Evolutionary conservation across 2,113 vertebrate genomes (phyloP), one percentile per base, ranked within the genome.

Genomic region (Lophotis ruficrista): DNA sequence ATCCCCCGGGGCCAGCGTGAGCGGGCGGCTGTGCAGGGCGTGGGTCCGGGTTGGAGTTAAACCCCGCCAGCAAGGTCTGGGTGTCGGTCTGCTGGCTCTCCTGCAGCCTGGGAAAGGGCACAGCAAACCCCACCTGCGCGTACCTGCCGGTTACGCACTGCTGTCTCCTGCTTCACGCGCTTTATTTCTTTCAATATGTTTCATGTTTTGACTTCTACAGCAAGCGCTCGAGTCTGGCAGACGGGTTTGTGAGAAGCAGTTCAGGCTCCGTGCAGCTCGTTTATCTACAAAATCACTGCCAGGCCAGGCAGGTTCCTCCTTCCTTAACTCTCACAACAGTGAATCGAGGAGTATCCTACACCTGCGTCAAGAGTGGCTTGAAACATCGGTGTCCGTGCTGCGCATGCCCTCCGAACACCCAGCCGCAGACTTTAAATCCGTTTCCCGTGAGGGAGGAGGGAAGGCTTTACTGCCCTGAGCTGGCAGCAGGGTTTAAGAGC

Each of bases 251-350:
- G 70, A 65, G 62, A 43, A 33, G 20, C 33, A 27, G 23, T 51
- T 76, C n/a, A 1, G 8, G 19, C 72, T 51, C 80, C 5, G 4
- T 41, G 69, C 72, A 60, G 72, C 35, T 89, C 66, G 12, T 43
- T 87, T 70, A 17, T 27, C 45, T 65, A 45, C 58, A 61, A 5
- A 69, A 30, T 31, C 7, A 1, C 45, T 83, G n/a, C 24, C 23
- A 47, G 58, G 22, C n/a, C 38, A 31, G 76, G 70, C 53, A 66
- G 58, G 47, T 60, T 25, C 25, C 33, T 77, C 27, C 30, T 91
- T 82, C 47, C 41, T 48, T 41, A n/a, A 9, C 50, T 53, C 43
- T 38, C 0, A 0, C 5, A 6, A 43, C 28, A 10, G 14, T 31
- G 43, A 57, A 15, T 60, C 16, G 3, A 31, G 79, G 66, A 19